Evolutionary conservation across 2,113 vertebrate species (phyloP), one percentile per base, ranked within the genome.

Genomic region (Sylvilagus bachmani): DNA sequence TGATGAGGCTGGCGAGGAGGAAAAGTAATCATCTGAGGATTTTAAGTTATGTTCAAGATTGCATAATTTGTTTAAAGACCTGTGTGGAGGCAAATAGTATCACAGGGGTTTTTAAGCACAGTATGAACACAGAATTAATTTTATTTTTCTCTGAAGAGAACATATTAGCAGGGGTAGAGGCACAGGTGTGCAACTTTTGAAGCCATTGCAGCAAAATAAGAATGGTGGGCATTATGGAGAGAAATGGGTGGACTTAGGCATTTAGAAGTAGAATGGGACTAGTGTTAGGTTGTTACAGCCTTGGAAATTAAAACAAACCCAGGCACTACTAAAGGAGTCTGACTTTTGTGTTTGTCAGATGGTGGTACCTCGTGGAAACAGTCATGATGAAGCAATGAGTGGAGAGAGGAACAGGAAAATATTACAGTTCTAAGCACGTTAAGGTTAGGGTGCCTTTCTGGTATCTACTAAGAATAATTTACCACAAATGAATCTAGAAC

Each of bases 51-150:
- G 29, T 5, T 61, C 44, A 85, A 93, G 9, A 2, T 44, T 77
- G 58, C 51, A 44, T 58, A 27, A 77, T 91, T 93, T 90, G 17
- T 70, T 49, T 79, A 90, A 92, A 92, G 29, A 94, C 4, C 17
- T 14, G 3, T 36, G 44, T 6, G 29, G 89, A 67, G 10, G 71
- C 55, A 77, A 38, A 71, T 0, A 93, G 33, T 29, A 78, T 53
- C 44, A 44, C 13, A 70, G 58, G 49, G 7, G 24, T 53, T 78
- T 78, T 89, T 89, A 89, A 82, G 51, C 36, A 77, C 8, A 36
- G 17, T 36, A 82, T 16, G 69, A 21, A 66, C 17, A 58, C 58
- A 25, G 75, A 22, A 85, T 7, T 58, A 88, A 38, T 53, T 96
- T 71, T 62, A 74, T 69, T n/a, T 53, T 91, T 81, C 51, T 78